phyloP scores from a whole-genome alignment of 2,797 vertebrate species.

The Chiloscyllium punctatum region DNA sequence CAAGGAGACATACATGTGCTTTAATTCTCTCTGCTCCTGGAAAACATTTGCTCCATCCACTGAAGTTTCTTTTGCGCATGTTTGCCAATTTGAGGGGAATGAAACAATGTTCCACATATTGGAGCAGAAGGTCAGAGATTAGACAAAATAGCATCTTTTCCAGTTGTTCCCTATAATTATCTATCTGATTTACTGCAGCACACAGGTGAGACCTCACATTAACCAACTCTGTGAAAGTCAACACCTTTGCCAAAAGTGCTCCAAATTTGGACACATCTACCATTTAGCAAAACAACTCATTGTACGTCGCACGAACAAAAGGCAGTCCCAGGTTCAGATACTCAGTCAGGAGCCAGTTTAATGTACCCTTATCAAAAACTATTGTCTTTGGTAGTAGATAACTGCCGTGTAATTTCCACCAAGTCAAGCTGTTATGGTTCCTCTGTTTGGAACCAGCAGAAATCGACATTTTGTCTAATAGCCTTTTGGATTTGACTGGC shows the following conservation, averaged over 20 bases:
- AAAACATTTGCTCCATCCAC: background rate
- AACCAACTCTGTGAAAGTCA: background rate
- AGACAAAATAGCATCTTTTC: background rate
- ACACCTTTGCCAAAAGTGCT: background rate
- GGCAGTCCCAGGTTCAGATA: no score
- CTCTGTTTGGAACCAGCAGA: no score
- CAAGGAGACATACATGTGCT: background rate
- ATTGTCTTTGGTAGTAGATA: no score
- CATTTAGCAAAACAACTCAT: background rate
- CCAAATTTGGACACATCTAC: background rate
- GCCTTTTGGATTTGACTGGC: no score
- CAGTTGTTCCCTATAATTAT: background rate
- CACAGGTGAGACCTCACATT: background rate
- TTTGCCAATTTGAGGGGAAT: background rate
- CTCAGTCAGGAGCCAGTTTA: no score
- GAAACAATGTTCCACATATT: background rate
- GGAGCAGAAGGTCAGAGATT: background rate
- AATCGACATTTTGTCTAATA: no score
- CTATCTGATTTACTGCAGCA: background rate
- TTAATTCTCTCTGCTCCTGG: background rate
- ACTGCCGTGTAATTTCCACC: no score
- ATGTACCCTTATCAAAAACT: no score
- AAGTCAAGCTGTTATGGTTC: no score
- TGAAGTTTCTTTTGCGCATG: background rate
- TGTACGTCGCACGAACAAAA: background rate